Conservation (phyloP, 2,797 vertebrate genomes). For the Vespertilio murinus region DNA sequence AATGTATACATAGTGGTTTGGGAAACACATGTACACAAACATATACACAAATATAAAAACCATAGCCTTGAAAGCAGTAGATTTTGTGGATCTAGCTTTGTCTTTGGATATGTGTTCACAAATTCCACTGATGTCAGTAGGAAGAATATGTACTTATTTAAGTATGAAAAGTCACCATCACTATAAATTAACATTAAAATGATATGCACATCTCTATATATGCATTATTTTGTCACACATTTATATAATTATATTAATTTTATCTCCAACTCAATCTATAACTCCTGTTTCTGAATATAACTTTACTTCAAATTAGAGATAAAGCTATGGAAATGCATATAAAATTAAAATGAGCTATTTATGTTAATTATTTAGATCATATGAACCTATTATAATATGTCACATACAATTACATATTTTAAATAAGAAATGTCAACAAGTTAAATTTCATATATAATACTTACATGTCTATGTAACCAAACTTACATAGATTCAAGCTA, state of each 20-base stretch:
- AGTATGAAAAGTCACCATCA: not conserved
- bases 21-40: not conserved
- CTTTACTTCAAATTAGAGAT: not conserved
- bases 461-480: not conserved
- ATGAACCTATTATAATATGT: not conserved
- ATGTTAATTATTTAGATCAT: not conserved
- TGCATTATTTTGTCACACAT: not conserved
- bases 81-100: not conserved
- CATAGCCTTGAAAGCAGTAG: not conserved
- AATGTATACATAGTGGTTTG: not conserved
- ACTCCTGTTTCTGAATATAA: not conserved
- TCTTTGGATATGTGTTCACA: not conserved
- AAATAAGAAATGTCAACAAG: not conserved
- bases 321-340: not conserved
- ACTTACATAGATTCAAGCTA: slow-evolving; percentile 1
- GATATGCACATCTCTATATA: not conserved
- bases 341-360: not conserved
- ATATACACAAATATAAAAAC: not conserved
- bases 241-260: not conserved
- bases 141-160: not conserved
- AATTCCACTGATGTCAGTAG: not conserved
- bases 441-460: not conserved
- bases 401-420: not conserved
- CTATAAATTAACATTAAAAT: not conserved
- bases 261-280: not conserved